A percentile compares a stretch with the other conserved stretches of the same genome.
phyloP scores from a whole-genome alignment of 2,797 vertebrate species.

The Mormyrus proboscirostris region DNA sequence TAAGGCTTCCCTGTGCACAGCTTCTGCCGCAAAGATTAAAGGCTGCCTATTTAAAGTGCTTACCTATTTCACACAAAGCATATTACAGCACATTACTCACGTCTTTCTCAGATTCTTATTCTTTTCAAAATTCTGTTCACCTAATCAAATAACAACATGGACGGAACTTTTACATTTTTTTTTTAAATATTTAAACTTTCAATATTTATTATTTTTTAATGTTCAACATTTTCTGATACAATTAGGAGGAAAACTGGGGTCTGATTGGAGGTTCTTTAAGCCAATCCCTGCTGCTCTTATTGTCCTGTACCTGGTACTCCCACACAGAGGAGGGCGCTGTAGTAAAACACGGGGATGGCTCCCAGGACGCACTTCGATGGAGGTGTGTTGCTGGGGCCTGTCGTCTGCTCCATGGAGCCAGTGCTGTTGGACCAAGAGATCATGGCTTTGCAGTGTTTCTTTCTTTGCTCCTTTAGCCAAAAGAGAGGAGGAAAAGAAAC shows the following conservation, averaged over 20 bases:
- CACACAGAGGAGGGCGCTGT: conserved; percentile 79
- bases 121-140: not conserved
- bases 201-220: not conserved
- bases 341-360: conserved; percentile 74
- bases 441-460: conserved; percentile 54
- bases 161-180: not conserved
- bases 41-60: not conserved
- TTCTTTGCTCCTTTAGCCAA: conserved; percentile 6
- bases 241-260: not conserved
- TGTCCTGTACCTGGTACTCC: conserved; percentile 78
- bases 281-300: not conserved
- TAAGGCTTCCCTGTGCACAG: not conserved
- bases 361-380: conserved; percentile 74
- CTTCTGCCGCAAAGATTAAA: not conserved
- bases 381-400: conserved; percentile 45
- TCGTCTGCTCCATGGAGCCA: conserved; percentile 37
- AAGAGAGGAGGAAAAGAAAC: not conserved
- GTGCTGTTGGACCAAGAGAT: conserved; percentile 57
- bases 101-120: not conserved
- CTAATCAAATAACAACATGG: not conserved
- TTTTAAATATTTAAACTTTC: not conserved
- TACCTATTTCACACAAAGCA: not conserved
- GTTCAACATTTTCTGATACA: not conserved
- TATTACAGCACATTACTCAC: not conserved
- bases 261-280: not conserved